phyloP scores from a whole-genome alignment of 92 coral and sea anemone species.

The Epizoanthus scotinus region DNA sequence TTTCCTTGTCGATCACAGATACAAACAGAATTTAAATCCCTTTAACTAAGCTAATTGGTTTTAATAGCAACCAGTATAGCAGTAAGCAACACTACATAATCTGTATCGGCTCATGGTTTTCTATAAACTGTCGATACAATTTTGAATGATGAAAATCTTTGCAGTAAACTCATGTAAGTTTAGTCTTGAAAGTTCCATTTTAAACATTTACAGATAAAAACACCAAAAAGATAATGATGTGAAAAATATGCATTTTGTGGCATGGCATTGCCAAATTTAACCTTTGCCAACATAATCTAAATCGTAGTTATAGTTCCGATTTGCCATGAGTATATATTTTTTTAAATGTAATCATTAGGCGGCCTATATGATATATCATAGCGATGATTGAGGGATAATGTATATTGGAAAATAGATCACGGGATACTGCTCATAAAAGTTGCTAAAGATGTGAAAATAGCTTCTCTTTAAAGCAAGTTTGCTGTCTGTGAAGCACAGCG shows the following conservation, averaged over 20 bases:
- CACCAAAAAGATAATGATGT: neutral
- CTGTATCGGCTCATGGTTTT: no score
- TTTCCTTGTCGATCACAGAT: slow-evolving; percentile 4
- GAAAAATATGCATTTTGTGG: neutral
- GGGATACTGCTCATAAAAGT: neutral
- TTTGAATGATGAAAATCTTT: neutral
- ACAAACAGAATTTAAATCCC: neutral
- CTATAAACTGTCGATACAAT: neutral
- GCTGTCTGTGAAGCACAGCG: neutral
- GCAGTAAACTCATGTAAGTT: neutral
- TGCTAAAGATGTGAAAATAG: slow-evolving; percentile 24
- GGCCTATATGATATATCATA: neutral
- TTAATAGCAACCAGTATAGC: neutral
- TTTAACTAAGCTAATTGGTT: neutral
- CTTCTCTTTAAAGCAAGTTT: neutral
- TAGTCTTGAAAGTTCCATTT: neutral
- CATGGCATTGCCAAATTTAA: neutral
- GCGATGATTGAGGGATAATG: neutral
- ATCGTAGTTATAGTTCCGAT: no score
- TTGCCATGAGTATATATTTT: neutral
- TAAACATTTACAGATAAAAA: neutral
- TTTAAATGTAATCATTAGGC: neutral
- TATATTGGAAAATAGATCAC: neutral
- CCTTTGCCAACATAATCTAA: neutral
- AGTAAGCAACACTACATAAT: no score